Percentiles rank a stretch among this genome's conserved stretches.
Evolutionary conservation across 2,113 vertebrate species (phyloP).

Genomic region (Cryptomyrus ogoouensis): DNA sequence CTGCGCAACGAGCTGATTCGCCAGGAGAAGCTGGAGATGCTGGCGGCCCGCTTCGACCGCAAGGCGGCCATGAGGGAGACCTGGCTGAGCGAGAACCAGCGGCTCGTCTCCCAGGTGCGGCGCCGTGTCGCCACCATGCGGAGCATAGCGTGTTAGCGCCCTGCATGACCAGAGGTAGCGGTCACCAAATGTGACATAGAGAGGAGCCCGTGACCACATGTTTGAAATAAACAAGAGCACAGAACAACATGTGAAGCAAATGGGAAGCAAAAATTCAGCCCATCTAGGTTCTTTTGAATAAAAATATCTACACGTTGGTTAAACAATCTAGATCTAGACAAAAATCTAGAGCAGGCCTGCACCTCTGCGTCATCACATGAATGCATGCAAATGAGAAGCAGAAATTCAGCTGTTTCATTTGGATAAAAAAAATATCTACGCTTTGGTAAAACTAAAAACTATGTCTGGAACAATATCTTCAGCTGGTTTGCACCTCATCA

Average conservation of each 20-base stretch:
- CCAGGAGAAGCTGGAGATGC: conserved; percentile 91
- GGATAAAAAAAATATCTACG: background rate
- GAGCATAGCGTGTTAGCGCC: background rate
- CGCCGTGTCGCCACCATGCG: fast-evolving
- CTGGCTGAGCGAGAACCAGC: conserved; percentile 92
- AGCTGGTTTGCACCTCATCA: background rate
- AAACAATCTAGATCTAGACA: background rate
- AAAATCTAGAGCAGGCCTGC: background rate
- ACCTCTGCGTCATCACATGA: background rate
- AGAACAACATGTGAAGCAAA: background rate
- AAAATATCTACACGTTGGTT: background rate
- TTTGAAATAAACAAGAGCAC: background rate
- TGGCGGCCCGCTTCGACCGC: conserved; percentile 84
- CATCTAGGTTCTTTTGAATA: background rate
- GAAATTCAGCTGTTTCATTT: background rate
- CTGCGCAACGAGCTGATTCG: conserved; percentile 87
- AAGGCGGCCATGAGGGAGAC: conserved; percentile 94
- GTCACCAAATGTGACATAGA: background rate
- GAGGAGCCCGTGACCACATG: background rate
- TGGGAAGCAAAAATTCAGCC: background rate
- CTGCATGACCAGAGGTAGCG: background rate
- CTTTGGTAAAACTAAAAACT: background rate
- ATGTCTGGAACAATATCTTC: background rate
- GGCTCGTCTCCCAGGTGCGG: conserved; percentile 81
- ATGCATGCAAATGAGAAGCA: background rate